Base-by-base conservation (phyloP, 53 echinoderm and acorn worm genomes). In the Temnopleurus reevesii region DNA sequence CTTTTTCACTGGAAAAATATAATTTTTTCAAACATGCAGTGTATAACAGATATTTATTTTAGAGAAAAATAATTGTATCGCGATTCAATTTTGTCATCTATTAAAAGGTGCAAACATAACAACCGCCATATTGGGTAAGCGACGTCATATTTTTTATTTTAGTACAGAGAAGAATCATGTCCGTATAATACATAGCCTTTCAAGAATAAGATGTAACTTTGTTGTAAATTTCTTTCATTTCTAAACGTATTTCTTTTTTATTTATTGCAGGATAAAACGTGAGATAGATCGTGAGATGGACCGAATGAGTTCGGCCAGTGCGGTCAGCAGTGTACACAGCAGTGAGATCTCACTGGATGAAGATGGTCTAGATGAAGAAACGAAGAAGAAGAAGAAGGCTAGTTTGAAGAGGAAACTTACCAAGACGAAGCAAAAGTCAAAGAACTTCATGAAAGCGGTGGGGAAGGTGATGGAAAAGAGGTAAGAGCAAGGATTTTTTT, bases 291-390 rank as follows among this genome's bases (percentile, higher is more conserved):
- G 92, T 18, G 97, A 95, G 44, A 46, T 96, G 91, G 93, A 92
- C 0, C 84, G 91, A 15, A 90, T 95, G 86, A 95, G 92, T 65
- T 89, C 91, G 21, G 93, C 94, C 18, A 97, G 95, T 59, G 82
- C 88, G 8, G 92, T 89, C 12, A 95, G 95, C 84, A 97, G 97
- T 53, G 93, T 97, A 8, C 91, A 76, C 17, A 97, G 97, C 89
- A 95, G 95, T 55, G 97, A 97, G 3, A 29, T 97, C 30, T 92
- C 94, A 17, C 81, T 89, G 25, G 58, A 89, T 4, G 90, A 87
- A 25, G 90, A 86, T 29, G 90, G 44, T 2, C 65, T 94, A 19
- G 94, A 92, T 12, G 86, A 71, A n/a, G 89, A 92, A 44, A 81
- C 91, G 77, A 94, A 83, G 45, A 64, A 53, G 18, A 45, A 49